phyloP scores from a whole-genome alignment of 2,888 invertebrate genomes.

The Ethmia dodecea region DNA sequence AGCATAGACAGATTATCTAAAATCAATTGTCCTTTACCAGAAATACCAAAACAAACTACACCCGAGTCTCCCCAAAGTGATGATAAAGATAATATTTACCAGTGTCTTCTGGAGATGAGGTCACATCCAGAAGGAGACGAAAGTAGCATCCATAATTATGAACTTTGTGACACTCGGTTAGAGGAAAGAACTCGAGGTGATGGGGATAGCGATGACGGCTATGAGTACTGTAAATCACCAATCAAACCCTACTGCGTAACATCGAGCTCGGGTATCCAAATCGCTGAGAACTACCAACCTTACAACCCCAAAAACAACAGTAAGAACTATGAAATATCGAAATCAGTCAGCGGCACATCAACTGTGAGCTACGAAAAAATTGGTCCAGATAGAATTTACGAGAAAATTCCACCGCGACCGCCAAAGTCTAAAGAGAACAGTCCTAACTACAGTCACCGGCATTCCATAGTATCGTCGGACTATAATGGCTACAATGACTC shows the following conservation, averaged over 20 bases:
- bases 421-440: slow-evolving; percentile 57
- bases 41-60: slow-evolving; percentile 55
- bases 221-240: slow-evolving; percentile 69
- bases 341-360: slow-evolving; percentile 67
- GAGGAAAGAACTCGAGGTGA: slow-evolving; percentile 66
- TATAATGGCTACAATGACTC: slow-evolving; percentile 63
- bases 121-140: slow-evolving; percentile 71
- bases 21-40: slow-evolving; percentile 69
- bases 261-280: slow-evolving; percentile 65
- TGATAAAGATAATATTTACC: slow-evolving; percentile 60
- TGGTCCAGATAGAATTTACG: slow-evolving; percentile 67
- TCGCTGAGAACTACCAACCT: slow-evolving; percentile 73
- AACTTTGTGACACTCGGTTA: slow-evolving; percentile 59
- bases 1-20: slow-evolving; percentile 49
- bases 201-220: slow-evolving; percentile 69
- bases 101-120: slow-evolving; percentile 64
- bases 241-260: slow-evolving; percentile 63
- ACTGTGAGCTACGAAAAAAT: slow-evolving; percentile 69
- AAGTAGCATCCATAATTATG: slow-evolving; percentile 73
- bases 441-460: slow-evolving; percentile 54
- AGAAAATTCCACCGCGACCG: slow-evolving; percentile 56
- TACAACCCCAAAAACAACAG: slow-evolving; percentile 33
- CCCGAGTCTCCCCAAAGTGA: slow-evolving; percentile 20
- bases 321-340: slow-evolving; percentile 57
- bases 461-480: slow-evolving; percentile 57